Base-by-base conservation (phyloP, 2,113 vertebrate species). In the Gambusia holbrooki region DNA sequence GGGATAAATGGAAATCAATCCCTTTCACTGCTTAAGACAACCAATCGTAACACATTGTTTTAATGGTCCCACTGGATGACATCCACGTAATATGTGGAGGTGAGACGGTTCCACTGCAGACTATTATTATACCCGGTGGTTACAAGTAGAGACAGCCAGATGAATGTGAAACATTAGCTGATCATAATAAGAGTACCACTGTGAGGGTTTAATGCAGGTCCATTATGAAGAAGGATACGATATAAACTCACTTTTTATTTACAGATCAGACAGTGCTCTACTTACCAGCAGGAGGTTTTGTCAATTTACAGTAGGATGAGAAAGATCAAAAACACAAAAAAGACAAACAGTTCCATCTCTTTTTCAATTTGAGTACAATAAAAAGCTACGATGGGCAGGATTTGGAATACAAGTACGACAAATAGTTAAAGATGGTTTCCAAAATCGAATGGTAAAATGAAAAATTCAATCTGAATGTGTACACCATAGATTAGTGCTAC, bases 21-120 rank as follows among this genome's bases (percentile, higher is more conserved):
- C 85, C 79, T 91, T 93, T 94, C 92, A 92, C 87, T 91, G 92
- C 90, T 92, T 86, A 88, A 93, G 92, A 94, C 92, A 92, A 87
- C 90, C 91, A 96, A 96, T 95, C 94, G 93, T 87, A 95, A 94
- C 90, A 87, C 85, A 87, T 92, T 91, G 90, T 93, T 89, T 93
- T 92, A 88, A 93, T 90, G 81, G 89, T 85, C 84, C 87, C 84
- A 71, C 51, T 71, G 87, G 91, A 87, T 86, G 85, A 71, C 79
- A 88, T 77, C 42, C 64, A 68, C 77, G 74, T 84, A 87, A 81
- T 80, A 88, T 78, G 81, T 62, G 69, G 72, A 88, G 70, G 81
- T 62, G 84, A 83, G 88, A 84, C 25, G n/a, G 76, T 69, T 82
- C 71, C 83, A 74, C 76, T 65, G 58, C 75, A 84, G 71, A 80